A percentile compares a stretch with the other conserved stretches of the same genome.
Conservation (phyloP, 1,140 invertebrate species). For the Brachionus plicatilis region DNA sequence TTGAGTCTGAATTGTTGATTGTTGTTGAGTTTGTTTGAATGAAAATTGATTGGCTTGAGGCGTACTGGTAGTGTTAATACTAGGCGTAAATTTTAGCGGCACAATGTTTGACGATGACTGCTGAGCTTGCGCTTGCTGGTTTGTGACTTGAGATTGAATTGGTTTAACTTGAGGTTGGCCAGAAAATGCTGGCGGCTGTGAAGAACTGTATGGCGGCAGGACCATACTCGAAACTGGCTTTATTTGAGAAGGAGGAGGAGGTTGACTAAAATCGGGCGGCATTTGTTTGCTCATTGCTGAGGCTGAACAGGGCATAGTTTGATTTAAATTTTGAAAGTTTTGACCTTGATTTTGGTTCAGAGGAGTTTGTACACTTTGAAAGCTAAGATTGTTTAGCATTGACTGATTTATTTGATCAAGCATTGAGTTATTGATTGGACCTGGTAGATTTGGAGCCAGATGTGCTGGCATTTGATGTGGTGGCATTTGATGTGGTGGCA, state of each 20-base stretch:
- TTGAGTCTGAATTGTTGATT: neutral
- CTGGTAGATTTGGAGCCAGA: neutral
- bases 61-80: neutral
- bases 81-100: neutral
- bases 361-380: slow-evolving; percentile 34
- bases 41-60: neutral
- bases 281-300: slow-evolving; percentile 5
- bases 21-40: neutral
- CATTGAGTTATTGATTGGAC: neutral
- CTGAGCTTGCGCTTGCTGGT: neutral
- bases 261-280: neutral
- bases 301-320: neutral
- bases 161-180: neutral
- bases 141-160: neutral
- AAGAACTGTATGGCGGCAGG: neutral
- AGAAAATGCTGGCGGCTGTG: neutral
- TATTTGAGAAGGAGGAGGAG: neutral
- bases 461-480: neutral
- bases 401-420: slow-evolving; percentile 28
- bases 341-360: neutral
- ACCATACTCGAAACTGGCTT: neutral
- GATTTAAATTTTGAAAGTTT: neutral
- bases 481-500: neutral
- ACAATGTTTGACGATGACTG: neutral
- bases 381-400: slow-evolving; percentile 35